Evolutionary conservation across 2,888 invertebrate species (phyloP).

Genomic region (Caenorhabditis zanzibari): DNA sequence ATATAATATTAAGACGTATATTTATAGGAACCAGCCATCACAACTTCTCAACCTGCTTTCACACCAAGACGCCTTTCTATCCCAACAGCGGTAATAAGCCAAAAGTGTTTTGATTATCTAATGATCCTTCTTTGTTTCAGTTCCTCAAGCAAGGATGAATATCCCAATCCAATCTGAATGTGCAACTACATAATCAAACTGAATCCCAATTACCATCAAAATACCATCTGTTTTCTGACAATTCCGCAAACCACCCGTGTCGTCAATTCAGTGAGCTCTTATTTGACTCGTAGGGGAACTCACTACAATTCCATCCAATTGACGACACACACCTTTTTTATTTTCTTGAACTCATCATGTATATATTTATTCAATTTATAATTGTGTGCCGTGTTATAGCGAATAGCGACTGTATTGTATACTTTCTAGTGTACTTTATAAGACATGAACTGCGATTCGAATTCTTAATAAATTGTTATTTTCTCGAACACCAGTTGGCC

Average conservation of each 20-base stretch:
- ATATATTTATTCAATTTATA: conserved; percentile 48
- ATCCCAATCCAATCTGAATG: conserved; percentile 1
- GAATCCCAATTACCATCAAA: background rate
- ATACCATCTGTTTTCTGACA: conserved; percentile 60
- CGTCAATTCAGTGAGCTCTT: conserved; percentile 50
- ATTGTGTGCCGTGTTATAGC: conserved; percentile 54
- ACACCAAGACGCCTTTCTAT: conserved; percentile 55
- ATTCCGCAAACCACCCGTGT: conserved; percentile 38
- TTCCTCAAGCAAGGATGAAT: conserved; percentile 61
- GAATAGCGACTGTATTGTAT: conserved; percentile 40
- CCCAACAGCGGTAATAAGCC: conserved; percentile 52
- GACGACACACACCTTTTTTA: conserved; percentile 12
- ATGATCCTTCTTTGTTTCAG: conserved; percentile 28
- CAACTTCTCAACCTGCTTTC: conserved; percentile 36
- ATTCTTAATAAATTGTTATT: conserved; percentile 15
- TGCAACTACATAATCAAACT: conserved; percentile 32
- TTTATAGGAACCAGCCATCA: conserved; percentile 41
- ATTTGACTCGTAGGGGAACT: conserved; percentile 67
- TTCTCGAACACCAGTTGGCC: conserved; percentile 6
- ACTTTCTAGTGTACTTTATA: conserved; percentile 65
- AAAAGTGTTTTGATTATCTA: background rate
- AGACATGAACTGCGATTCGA: conserved; percentile 36
- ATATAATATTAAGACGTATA: background rate
- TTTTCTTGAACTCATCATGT: conserved; percentile 20
- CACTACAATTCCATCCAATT: conserved; percentile 37